phyloP scores from a whole-genome alignment of 2,113 vertebrate species.

The Tetraodon nigroviridis region DNA sequence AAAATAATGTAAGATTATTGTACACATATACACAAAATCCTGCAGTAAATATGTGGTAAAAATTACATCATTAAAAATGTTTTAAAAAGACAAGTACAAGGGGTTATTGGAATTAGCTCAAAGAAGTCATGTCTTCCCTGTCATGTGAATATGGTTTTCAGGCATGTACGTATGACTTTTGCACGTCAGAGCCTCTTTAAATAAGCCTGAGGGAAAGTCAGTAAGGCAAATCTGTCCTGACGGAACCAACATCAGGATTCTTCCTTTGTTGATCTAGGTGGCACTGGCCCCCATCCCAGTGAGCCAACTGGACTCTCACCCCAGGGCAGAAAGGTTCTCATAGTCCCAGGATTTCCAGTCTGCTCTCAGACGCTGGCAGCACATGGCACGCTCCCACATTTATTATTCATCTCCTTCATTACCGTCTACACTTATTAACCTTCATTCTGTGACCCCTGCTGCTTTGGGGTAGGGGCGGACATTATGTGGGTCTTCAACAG shows the following conservation, averaged over 20 bases:
- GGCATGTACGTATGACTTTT: background rate
- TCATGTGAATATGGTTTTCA: background rate
- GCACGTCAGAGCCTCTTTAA: background rate
- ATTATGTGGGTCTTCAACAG: slow-evolving; percentile 28
- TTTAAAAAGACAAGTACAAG: too few relatives aligned
- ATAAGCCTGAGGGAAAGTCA: too few relatives aligned
- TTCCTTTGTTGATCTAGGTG: slow-evolving; percentile 23
- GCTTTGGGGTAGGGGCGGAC: slow-evolving; percentile 10
- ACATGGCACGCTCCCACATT: slow-evolving; percentile 42
- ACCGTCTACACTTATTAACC: slow-evolving; percentile 32
- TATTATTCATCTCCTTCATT: slow-evolving; percentile 54
- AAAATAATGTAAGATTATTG: too few relatives aligned
- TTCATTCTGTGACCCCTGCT: slow-evolving; percentile 1
- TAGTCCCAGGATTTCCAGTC: slow-evolving; percentile 8
- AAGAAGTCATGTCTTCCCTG: too few relatives aligned
- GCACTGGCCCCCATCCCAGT: slow-evolving; percentile 25
- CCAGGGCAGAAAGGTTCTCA: slow-evolving; percentile 4
- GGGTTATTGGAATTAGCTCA: too few relatives aligned
- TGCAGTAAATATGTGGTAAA: too few relatives aligned
- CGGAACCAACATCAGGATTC: slow-evolving; percentile 26
- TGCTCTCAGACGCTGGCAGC: slow-evolving; percentile 39
- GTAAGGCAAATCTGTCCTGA: slow-evolving; percentile 20
- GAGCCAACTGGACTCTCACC: slow-evolving; percentile 31
- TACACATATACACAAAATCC: too few relatives aligned
- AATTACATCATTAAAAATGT: too few relatives aligned